A percentile compares a stretch with the other conserved stretches of the same genome.
Conservation (phyloP, 2,113 vertebrate genomes). For the Synodontis membranacea region DNA sequence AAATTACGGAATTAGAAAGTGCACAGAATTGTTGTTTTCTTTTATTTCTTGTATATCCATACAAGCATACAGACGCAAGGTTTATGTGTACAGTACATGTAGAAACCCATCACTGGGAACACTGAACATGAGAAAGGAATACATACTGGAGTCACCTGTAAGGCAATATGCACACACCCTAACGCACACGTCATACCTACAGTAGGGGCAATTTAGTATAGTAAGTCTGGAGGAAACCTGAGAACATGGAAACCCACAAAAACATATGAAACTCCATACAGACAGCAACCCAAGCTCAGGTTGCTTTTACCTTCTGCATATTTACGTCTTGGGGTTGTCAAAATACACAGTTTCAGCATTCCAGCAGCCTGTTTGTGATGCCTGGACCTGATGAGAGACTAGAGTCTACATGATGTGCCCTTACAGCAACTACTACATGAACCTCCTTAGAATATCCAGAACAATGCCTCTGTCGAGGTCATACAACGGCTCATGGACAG, state of each 20-base stretch:
- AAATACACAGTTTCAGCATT: not conserved
- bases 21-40: too few relatives aligned
- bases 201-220: not conserved
- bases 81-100: not conserved
- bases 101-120: not conserved
- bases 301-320: not conserved
- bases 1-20: not conserved
- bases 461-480: constrained; percentile 8
- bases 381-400: not conserved
- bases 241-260: not conserved
- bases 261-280: not conserved
- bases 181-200: not conserved
- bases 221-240: not conserved
- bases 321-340: not conserved
- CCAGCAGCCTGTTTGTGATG: not conserved
- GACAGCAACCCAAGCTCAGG: not conserved
- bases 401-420: not conserved
- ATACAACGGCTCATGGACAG: constrained; percentile 14
- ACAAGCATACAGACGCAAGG: not conserved
- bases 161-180: not conserved
- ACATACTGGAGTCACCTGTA: not conserved
- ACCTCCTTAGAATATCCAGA: constrained; percentile 10
- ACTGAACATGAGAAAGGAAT: not conserved
- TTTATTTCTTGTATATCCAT: not conserved
- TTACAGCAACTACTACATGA: constrained; percentile 17